These are phyloP conservation scores for Epinotia bilunana DNA, from an alignment of 2,888 invertebrate species.

Conservation along the genomic window DNA sequence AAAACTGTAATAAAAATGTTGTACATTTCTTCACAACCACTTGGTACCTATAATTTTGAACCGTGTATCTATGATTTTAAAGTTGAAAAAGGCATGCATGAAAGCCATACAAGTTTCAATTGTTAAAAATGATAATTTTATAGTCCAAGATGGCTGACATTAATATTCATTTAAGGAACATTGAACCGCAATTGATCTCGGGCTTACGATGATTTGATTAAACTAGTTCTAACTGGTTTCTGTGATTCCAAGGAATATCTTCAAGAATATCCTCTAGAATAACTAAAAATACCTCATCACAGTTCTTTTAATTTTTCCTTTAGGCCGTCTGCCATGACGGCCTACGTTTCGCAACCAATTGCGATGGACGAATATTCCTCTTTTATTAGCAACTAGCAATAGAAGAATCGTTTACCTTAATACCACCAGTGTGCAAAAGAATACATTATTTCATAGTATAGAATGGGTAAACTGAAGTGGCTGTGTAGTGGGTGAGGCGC, in stretches of 20 bases:
- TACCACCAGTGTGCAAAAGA: no score
- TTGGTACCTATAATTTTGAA: neutral
- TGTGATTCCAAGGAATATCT: constrained; percentile 3
- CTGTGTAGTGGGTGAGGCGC: no score
- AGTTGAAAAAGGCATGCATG: neutral
- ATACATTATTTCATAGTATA: no score
- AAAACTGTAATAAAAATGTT: constrained; percentile 2
- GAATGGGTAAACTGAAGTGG: no score
- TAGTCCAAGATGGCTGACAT: constrained; percentile 36
- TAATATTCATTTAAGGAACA: constrained; percentile 43
- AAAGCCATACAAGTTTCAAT: constrained; percentile 28
- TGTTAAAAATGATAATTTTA: constrained; percentile 46
- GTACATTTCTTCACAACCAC: neutral
- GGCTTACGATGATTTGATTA: constrained; percentile 23
- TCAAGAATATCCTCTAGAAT: neutral
- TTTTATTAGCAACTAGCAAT: no score
- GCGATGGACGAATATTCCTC: no score
- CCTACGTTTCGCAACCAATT: no score
- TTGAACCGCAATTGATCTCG: constrained; percentile 39
- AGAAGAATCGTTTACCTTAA: no score
- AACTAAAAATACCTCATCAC: no score
- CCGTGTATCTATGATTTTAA: neutral
- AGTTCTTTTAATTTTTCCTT: no score
- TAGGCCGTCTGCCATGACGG: no score
- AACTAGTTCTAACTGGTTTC: neutral